phyloP scores from a whole-genome alignment of 2,797 vertebrate genomes.

The Melanitta fusca region DNA sequence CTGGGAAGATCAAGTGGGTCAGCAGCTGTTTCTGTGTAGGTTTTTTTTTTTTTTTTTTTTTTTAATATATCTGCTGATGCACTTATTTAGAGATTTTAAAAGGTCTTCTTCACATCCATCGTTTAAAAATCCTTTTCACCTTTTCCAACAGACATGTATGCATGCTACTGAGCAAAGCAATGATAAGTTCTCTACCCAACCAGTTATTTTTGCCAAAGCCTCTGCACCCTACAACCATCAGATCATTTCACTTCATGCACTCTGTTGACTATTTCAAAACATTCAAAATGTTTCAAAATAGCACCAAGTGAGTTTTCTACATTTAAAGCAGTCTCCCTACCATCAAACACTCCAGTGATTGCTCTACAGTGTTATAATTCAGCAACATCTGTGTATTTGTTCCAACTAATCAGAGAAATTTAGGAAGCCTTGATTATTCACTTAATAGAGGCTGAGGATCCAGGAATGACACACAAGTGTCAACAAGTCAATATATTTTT shows the following conservation, averaged over 20 bases:
- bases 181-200: not conserved
- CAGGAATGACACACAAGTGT: not conserved
- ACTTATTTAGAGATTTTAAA: constrained; percentile 5
- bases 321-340: not conserved
- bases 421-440: not conserved
- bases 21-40: not conserved
- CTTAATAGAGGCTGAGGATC: not conserved
- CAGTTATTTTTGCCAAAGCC: not conserved
- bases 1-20: not conserved
- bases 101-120: not conserved
- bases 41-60: not conserved
- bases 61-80: not conserved
- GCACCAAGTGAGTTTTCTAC: not conserved
- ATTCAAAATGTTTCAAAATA: not conserved
- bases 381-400: not conserved
- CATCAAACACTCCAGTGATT: not conserved
- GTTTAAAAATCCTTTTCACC: constrained; percentile 31
- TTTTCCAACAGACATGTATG: not conserved
- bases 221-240: not conserved
- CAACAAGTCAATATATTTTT: not conserved
- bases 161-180: not conserved
- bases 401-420: not conserved
- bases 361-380: not conserved
- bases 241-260: not conserved
- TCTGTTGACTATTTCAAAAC: not conserved